Evolutionary conservation across 2,797 vertebrate genomes (phyloP).

Genomic region (Galagoides demidoff): DNA sequence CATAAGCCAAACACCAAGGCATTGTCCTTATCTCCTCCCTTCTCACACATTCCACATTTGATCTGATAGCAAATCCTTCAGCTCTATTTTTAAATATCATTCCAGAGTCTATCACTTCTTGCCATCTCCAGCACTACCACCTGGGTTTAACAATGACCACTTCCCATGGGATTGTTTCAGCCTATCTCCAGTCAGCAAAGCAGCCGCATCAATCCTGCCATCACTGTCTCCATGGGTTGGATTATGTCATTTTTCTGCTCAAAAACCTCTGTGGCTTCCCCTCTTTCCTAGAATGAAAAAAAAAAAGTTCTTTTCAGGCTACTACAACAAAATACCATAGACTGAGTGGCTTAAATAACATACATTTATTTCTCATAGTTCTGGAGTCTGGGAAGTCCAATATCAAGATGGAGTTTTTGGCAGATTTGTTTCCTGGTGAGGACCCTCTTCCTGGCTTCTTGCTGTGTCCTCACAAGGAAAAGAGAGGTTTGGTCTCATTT

Average conservation of each 20-base stretch:
- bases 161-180: neutral
- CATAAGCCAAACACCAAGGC: neutral
- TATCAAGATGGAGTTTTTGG: neutral
- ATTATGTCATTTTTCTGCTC: neutral
- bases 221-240: neutral
- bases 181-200: neutral
- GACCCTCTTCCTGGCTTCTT: neutral
- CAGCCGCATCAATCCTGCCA: neutral
- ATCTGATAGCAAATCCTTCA: neutral
- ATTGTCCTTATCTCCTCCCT: neutral
- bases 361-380: neutral
- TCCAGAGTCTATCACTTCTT: neutral
- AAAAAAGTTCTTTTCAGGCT: neutral
- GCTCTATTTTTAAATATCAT: neutral
- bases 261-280: neutral
- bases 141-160: too few species aligned
- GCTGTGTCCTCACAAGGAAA: neutral
- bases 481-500: neutral
- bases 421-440: neutral
- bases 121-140: neutral
- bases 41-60: neutral
- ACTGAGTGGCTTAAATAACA: too few species aligned
- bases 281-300: neutral
- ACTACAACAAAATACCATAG: neutral
- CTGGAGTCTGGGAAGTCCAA: neutral